A percentile compares a stretch with the other conserved stretches of the same genome.
Evolutionary conservation across 2,797 vertebrate genomes (phyloP).

Genomic region (Myotis planiceps): DNA sequence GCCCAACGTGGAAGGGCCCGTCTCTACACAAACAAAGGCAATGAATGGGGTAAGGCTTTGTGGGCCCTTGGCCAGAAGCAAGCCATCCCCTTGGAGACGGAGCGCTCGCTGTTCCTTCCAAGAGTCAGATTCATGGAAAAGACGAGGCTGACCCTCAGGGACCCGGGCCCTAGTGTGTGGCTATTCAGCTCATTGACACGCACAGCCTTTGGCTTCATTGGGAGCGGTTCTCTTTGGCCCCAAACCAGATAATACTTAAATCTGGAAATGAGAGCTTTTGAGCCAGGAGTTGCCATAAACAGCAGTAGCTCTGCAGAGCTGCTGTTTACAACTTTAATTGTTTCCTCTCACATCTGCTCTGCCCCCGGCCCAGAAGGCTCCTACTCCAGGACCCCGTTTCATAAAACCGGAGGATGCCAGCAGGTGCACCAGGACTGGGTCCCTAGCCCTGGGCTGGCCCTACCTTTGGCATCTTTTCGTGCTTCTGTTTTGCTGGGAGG

Average conservation of each 20-base stretch:
- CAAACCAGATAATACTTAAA: neutral
- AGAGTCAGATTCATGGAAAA: neutral
- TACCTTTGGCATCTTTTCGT: neutral
- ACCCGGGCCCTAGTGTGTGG: neutral
- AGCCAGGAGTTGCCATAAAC: neutral
- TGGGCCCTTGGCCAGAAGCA: neutral
- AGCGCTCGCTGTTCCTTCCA: neutral
- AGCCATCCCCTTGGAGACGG: accelerated
- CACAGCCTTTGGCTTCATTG: neutral
- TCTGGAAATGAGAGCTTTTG: neutral
- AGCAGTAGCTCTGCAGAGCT: neutral
- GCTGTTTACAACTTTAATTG: neutral
- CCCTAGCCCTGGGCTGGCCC: neutral
- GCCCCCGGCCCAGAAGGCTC: accelerated
- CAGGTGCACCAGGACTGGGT: accelerated
- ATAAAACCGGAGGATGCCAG: neutral
- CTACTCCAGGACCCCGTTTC: neutral
- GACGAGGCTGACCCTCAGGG: too few species aligned
- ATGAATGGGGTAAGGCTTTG: accelerated
- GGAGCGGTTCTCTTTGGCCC: neutral
- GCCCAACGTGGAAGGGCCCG: neutral
- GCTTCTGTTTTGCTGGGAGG: neutral
- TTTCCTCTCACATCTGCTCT: neutral
- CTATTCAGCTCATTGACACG: neutral
- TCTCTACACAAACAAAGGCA: neutral